Base-by-base conservation (phyloP, 1,140 invertebrate genomes). In the Lasioglossum albipes region DNA sequence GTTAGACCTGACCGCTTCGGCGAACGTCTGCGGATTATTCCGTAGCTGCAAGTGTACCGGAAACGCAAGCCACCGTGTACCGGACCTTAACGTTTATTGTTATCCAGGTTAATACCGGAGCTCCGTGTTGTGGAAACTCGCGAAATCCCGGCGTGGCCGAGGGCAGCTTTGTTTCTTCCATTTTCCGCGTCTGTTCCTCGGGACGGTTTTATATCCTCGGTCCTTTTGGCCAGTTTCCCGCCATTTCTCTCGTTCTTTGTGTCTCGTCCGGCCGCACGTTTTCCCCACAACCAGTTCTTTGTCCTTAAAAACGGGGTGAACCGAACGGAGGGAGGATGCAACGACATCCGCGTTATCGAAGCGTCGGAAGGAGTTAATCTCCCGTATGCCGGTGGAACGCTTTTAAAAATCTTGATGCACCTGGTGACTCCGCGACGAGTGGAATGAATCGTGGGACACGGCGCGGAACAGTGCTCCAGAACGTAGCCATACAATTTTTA, bases 21-120 rank as follows among this genome's bases (percentile, higher is more conserved):
- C 45, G 45, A 22, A 65, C 76, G 69, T 73, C 61, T 52, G 76
- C 45, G 69, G 76, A 73, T 79, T 77, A 77, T 52, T 62, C 67
- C 49, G 31, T 41, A 27, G 31, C n/a, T 52, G 45, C 45, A 54
- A 79, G 59, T 45, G 59, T 72, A 72, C n/a, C n/a, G 76, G 71
- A 67, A 79, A 75, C 27, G 27, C 65, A 27, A 9, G 36, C 52
- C n/a, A 54, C 57, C 66, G 42, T 59, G 36, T 45, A 36, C 22
- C 27, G 42, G n/a, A 65, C 78, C 64, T 75, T 67, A 75, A 49
- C 68, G 52, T 82, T 82, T 82, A 84, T 75, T 75, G 81, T 84
- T 79, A 70, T 82, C 67, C 75, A 78, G 70, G 72, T 72, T 79
- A 79, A 84, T 84, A 49, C 72, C 65, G 16, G 7, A 59, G 12